Evolutionary conservation across 2,888 invertebrate genomes (phyloP).

Genomic region (Odontomyia ornata): DNA sequence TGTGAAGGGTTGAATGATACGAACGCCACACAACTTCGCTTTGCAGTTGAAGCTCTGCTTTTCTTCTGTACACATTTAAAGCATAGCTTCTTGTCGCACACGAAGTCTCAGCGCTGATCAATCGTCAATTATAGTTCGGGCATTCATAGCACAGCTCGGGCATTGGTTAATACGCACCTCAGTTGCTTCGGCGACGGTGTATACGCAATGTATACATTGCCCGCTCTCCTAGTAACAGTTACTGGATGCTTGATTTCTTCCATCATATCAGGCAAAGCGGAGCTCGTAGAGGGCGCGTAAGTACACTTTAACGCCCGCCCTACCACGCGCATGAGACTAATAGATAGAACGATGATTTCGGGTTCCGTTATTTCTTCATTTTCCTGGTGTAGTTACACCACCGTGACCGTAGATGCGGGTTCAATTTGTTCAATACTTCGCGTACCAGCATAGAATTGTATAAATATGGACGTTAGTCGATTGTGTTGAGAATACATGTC

Average conservation of each 20-base stretch:
- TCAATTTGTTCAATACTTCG: background rate
- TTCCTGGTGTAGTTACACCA: background rate
- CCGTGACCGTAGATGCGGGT: conserved; percentile 1
- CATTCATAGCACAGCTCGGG: background rate
- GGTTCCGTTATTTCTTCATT: background rate
- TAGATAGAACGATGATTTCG: background rate
- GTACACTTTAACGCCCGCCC: background rate
- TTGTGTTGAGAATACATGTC: too few relatives aligned
- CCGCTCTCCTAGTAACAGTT: background rate
- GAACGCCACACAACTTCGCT: background rate
- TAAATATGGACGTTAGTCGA: too few relatives aligned
- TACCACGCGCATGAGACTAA: background rate
- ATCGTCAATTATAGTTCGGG: background rate
- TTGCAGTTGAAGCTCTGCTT: background rate
- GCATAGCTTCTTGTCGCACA: background rate
- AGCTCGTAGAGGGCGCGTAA: conserved; percentile 2
- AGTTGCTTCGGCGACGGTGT: conserved; percentile 6
- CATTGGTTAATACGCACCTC: background rate
- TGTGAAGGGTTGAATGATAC: background rate
- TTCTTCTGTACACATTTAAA: background rate
- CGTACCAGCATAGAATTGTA: too few relatives aligned
- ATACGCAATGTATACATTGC: too few relatives aligned
- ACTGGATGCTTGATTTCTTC: background rate
- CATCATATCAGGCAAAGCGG: background rate
- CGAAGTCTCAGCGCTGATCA: background rate